Evolutionary conservation across 2,888 invertebrate genomes (phyloP), one percentile per base, ranked within the genome.

Genomic region (Deilephila porcellus): DNA sequence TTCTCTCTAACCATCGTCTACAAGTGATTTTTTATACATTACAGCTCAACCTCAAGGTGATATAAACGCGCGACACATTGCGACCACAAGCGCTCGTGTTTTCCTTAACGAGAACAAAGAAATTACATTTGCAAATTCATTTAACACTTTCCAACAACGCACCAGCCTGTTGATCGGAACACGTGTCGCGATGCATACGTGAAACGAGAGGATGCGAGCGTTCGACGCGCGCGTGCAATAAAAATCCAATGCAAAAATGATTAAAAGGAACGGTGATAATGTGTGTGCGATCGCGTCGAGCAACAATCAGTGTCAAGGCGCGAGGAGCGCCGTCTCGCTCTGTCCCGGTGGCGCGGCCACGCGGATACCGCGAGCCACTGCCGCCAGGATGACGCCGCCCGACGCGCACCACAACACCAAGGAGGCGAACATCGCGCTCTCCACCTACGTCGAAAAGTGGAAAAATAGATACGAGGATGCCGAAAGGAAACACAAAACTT

Each of bases 391-490:
- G 94, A 91, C 93, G 91, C 93, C 93, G 90, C 89, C 93, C 88
- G 93, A 93, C 86, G 90, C 93, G 88, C 90, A 93, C 81, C 95
- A 85, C 89, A 92, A 87, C 91, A 91, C 90, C 85, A 92, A 92
- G 84, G 93, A 93, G 85, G 87, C 93, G 73, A 94, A 92, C 87
- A 92, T 94, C 75, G 93, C 94, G 81, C 90, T 94, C 83, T 93
- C 94, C 70, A 93, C 91, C 76, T 94, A 93, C 86, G 94, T 94
- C 71, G 95, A 95, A 85, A 95, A 95, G 86, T 97, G 97, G 97
- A 97, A 96, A 91, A 93, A 90, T 78, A 96, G 96, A 91, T 97
- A 95, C 87, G 97, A 97, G 83, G 97, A 97, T 64, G 95, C 96
- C 7, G 97, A 97, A 87, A 95, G 96, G 83, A 96, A 95, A 87